A percentile compares a stretch with the other conserved stretches of the same genome.
Conservation (phyloP, 2,113 vertebrate genomes). For the Lasiurus cinereus region DNA sequence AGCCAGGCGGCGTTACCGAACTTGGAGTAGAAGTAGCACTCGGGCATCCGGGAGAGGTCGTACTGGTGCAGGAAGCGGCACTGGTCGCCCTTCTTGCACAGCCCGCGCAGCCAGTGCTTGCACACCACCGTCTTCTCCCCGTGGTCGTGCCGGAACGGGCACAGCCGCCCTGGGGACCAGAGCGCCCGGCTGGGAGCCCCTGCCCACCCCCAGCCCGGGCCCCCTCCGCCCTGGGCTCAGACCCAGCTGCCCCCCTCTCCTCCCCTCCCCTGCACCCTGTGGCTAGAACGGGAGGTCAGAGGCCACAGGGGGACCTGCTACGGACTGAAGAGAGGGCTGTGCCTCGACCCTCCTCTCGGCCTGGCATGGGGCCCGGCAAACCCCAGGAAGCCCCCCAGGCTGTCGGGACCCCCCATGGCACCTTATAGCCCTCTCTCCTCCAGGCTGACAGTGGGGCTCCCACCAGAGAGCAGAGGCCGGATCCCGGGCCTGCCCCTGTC, state of each 20-base stretch:
- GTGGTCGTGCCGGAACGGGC: accelerated
- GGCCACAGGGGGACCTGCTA: neutral
- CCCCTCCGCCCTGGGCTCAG: neutral
- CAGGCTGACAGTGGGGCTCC: neutral
- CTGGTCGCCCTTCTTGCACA: slow-evolving; percentile 73
- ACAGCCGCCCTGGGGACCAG: slow-evolving; percentile 42
- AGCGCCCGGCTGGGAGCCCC: neutral
- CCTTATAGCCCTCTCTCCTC: neutral
- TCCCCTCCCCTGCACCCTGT: neutral
- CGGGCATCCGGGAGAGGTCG: slow-evolving; percentile 38
- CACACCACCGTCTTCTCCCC: slow-evolving; percentile 72
- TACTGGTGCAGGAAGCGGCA: slow-evolving; percentile 78
- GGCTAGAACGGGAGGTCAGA: neutral
- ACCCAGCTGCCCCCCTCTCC: accelerated
- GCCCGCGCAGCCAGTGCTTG: slow-evolving; percentile 82
- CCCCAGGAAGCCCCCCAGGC: neutral
- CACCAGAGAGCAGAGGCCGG: neutral
- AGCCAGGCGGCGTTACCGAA: slow-evolving; percentile 48
- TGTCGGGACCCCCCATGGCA: accelerated
- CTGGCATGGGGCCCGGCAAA: accelerated
- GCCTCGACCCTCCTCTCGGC: neutral
- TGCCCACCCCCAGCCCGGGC: neutral
- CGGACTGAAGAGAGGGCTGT: neutral
- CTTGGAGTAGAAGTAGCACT: slow-evolving; percentile 79
- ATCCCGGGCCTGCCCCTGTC: neutral